These are phyloP conservation scores for Ctenopoma multispine DNA, from an alignment of 2,797 vertebrate species.

Conservation along the genomic window DNA sequence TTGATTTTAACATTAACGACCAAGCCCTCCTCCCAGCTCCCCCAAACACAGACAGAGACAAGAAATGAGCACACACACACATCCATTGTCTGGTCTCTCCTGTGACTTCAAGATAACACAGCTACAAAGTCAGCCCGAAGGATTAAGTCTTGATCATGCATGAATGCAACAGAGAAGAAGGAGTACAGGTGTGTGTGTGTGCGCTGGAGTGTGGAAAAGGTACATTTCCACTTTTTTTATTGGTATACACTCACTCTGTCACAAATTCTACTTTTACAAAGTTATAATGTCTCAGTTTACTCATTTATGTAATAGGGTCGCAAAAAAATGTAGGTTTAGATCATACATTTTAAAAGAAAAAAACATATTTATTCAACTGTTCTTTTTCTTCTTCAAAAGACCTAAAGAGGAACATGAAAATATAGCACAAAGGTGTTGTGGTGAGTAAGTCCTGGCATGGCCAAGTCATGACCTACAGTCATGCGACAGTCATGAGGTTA, in stretches of 20 bases:
- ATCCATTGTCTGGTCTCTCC: conserved; percentile 51
- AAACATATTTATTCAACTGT: not conserved
- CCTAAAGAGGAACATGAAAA: not conserved
- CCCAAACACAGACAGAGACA: conserved; percentile 31
- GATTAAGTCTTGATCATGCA: conserved; percentile 50
- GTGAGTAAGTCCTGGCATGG: conserved; percentile 7
- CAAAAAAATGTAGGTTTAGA: not conserved
- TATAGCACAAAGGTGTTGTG: not conserved
- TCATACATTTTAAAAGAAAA: not conserved
- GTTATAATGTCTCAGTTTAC: too few species aligned
- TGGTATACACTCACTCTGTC: too few species aligned
- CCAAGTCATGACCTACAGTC: conserved; percentile 31
- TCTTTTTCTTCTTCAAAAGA: not conserved
- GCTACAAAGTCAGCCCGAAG: conserved; percentile 32
- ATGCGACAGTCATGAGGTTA: conserved; percentile 15
- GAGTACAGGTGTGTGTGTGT: conserved; percentile 6
- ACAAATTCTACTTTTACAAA: too few species aligned
- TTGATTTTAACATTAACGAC: conserved; percentile 73
- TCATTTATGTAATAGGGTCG: too few species aligned
- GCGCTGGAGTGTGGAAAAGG: not conserved
- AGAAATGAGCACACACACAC: conserved; percentile 23
- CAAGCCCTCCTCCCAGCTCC: conserved; percentile 39
- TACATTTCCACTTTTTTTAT: not conserved
- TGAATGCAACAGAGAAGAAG: conserved; percentile 31
- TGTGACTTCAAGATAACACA: conserved; percentile 64